Evolutionary conservation across 1,140 invertebrate genomes (phyloP), one percentile per base, ranked within the genome.

Genomic region (Papilio machaon): DNA sequence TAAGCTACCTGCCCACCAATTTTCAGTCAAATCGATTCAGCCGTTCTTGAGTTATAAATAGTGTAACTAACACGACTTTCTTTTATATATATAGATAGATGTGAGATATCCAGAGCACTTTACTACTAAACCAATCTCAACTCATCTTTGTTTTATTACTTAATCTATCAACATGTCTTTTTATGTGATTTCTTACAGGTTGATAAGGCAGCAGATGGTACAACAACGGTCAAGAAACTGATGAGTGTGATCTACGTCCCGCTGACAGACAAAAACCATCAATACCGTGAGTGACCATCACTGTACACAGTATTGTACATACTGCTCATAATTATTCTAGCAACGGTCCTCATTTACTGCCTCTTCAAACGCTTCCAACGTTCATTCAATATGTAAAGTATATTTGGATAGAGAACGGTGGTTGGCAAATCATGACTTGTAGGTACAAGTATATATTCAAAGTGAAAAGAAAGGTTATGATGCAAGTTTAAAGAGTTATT

Each of bases 191-290:
- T 54, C 74, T 89, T 94, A 46, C 96, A 97, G 95, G 97, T 99
- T 82, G 99, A 99, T 90, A 99, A 99, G 95, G 95, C 96, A 52
- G 82, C 90, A 5, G 97, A 99, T 94, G 99, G 99, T 13, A 95
- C 96, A 67, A 96, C 99, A 15, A 95, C 95, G n/a, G 95, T 96
- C 75, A 97, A 96, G 86, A 96, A 96, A 19, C 94, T 99, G 0
- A 99, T 99, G 98, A 98, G 98, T 49, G 99, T 99, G 0, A 97
- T 99, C 76, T 99, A 99, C 95, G 99, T 99, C 38, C 99, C 99
- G 2, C 95, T 99, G 17, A 99, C 99, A 6, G 98, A 99, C 82
- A 95, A 94, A 82, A 90, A 91, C 80, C 91, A 91, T 64, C 95
- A 95, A 86, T 92, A 91, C 81, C 92, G 90, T 91, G 88, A 95